A percentile compares a stretch with the other conserved stretches of the same genome.
These are phyloP conservation scores for Laspeyria flexula DNA, from an alignment of 2,888 invertebrate species.

Conservation along the genomic window DNA sequence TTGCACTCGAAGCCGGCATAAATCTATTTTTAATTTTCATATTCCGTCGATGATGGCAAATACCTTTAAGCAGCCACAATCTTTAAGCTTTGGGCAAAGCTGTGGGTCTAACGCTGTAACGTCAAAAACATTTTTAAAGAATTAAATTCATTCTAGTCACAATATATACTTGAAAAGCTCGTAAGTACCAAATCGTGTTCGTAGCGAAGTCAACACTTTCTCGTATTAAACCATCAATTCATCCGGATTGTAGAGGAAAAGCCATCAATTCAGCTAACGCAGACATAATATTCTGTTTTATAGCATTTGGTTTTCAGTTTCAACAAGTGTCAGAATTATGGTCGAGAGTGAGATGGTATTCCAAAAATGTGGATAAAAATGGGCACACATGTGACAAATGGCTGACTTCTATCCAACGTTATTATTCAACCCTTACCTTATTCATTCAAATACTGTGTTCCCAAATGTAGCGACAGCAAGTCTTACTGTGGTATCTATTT, in stretches of 20 bases:
- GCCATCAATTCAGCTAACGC: constrained; percentile 39
- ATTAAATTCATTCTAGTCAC: neutral
- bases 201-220: constrained; percentile 30
- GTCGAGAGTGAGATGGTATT: constrained; percentile 40
- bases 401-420: constrained; percentile 11
- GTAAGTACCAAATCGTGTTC: constrained; percentile 20
- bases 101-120: constrained; percentile 24
- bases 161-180: neutral
- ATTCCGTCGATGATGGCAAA: constrained; percentile 30
- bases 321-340: constrained; percentile 62
- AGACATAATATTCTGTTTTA: constrained; percentile 51
- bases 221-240: constrained; percentile 36
- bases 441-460: neutral
- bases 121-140: constrained; percentile 20
- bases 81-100: too few species aligned
- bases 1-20: constrained; percentile 67
- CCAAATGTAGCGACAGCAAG: neutral
- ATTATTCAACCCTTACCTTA: constrained; percentile 8
- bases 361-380: constrained; percentile 43
- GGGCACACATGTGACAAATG: constrained; percentile 39
- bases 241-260: constrained; percentile 29
- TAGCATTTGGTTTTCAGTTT: constrained; percentile 44
- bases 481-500: neutral
- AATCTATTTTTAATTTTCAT: constrained; percentile 59
- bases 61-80: constrained; percentile 12